Evolutionary conservation across 2,797 vertebrate species (phyloP).

Genomic region (Esox lucius): DNA sequence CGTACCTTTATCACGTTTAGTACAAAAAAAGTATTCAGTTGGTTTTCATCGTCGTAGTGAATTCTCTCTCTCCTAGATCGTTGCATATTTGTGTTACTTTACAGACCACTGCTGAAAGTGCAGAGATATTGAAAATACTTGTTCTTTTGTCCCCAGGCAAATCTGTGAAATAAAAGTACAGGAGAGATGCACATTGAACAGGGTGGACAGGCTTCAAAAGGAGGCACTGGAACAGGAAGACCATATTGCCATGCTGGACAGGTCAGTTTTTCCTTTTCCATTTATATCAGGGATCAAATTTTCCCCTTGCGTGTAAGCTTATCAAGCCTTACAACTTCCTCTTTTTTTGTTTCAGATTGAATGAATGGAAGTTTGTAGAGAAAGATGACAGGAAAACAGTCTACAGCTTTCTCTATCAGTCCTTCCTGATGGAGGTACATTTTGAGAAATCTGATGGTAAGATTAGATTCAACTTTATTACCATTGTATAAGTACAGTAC

Average conservation of each 20-base stretch:
- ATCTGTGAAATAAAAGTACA: slow-evolving; percentile 60
- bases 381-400: slow-evolving; percentile 34
- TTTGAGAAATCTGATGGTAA: slow-evolving; percentile 58
- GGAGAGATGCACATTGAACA: slow-evolving; percentile 48
- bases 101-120: not conserved
- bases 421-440: slow-evolving; percentile 64
- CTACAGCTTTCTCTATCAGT: slow-evolving; percentile 71
- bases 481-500: too few species aligned
- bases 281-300: not conserved
- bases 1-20: not conserved
- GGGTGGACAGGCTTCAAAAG: slow-evolving; percentile 51
- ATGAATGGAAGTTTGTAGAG: slow-evolving; percentile 69
- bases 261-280: slow-evolving; percentile 45
- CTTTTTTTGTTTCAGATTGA: slow-evolving; percentile 58
- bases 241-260: slow-evolving; percentile 45
- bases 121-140: not conserved
- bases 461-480: not conserved
- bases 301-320: not conserved
- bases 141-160: slow-evolving; percentile 55
- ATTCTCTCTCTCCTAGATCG: not conserved
- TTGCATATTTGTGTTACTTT: not conserved
- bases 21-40: not conserved
- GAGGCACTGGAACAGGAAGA: slow-evolving; percentile 60
- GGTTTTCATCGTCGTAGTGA: not conserved
- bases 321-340: not conserved